Conservation (phyloP, 1,140 invertebrate species). For the Rhagoletis pomonella region DNA sequence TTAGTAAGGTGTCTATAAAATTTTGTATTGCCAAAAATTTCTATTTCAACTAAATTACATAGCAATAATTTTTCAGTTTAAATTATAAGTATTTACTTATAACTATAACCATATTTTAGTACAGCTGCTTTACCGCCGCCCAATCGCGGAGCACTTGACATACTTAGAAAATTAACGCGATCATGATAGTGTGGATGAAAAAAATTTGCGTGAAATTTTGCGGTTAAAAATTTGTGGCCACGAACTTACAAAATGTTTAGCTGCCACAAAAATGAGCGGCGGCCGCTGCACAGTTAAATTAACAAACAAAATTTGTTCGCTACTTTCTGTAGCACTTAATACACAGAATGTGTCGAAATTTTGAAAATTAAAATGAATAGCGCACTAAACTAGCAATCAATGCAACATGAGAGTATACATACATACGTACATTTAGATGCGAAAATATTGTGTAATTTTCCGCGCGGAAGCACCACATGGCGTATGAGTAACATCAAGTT, state of each 20-base stretch:
- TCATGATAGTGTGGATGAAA: background rate
- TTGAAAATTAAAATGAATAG: background rate
- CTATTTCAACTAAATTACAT: too few species aligned
- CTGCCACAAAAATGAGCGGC: slow-evolving; percentile 16
- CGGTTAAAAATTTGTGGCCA: slow-evolving; percentile 25
- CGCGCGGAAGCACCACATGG: background rate
- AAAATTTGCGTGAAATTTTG: slow-evolving; percentile 33
- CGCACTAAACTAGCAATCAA: background rate
- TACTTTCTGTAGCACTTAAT: background rate
- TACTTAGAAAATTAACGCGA: background rate
- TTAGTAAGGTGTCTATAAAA: too few species aligned
- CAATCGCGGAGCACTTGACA: background rate
- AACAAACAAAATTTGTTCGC: background rate
- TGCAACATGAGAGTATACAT: background rate
- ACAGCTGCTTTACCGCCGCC: too few species aligned
- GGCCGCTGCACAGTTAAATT: slow-evolving; percentile 5
- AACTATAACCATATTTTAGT: too few species aligned
- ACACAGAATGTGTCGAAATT: background rate
- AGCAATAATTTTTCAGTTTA: too few species aligned
- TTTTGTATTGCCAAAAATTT: too few species aligned
- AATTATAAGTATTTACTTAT: too few species aligned
- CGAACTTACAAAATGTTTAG: slow-evolving; percentile 23
- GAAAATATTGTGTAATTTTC: background rate
- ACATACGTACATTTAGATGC: background rate
- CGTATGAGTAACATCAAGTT: too few species aligned